Evolutionary conservation across 2,888 invertebrate genomes (phyloP).

Genomic region (Chrysotoxum bicinctum): DNA sequence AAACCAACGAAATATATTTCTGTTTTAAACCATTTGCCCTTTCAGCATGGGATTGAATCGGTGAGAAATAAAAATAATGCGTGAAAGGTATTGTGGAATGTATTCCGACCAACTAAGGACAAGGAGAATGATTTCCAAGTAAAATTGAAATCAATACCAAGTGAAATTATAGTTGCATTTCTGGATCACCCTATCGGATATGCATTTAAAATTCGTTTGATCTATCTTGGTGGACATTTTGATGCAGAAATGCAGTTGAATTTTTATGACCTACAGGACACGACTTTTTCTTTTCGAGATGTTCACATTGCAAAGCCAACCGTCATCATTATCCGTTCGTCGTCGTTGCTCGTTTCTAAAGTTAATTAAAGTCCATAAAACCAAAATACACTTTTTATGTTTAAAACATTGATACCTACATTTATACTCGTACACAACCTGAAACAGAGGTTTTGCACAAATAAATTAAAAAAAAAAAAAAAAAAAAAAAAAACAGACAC

Average conservation of each 20-base stretch:
- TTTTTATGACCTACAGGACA: conserved; percentile 57
- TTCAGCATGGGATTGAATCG: neutral
- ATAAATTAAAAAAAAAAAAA: neutral
- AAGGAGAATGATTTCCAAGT: too few species aligned
- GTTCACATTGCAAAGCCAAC: conserved; percentile 32
- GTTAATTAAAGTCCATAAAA: conserved; percentile 68
- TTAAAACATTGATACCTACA: neutral
- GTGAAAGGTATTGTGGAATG: neutral
- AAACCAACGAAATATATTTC: neutral
- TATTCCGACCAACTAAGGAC: neutral
- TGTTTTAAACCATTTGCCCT: neutral
- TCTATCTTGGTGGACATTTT: conserved; percentile 21
- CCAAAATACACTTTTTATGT: neutral
- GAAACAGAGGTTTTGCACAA: neutral
- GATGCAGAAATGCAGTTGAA: conserved; percentile 37
- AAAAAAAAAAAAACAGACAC: too few species aligned
- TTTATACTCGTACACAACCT: neutral
- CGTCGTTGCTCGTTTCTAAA: conserved; percentile 59
- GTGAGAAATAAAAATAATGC: neutral
- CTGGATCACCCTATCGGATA: neutral
- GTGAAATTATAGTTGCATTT: neutral
- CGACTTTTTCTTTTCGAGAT: conserved; percentile 14
- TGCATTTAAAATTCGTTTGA: conserved; percentile 21
- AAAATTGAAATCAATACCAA: neutral
- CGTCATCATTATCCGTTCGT: conserved; percentile 48